phyloP scores from a whole-genome alignment of 2,888 invertebrate species.

The Drosophila paracracens region DNA sequence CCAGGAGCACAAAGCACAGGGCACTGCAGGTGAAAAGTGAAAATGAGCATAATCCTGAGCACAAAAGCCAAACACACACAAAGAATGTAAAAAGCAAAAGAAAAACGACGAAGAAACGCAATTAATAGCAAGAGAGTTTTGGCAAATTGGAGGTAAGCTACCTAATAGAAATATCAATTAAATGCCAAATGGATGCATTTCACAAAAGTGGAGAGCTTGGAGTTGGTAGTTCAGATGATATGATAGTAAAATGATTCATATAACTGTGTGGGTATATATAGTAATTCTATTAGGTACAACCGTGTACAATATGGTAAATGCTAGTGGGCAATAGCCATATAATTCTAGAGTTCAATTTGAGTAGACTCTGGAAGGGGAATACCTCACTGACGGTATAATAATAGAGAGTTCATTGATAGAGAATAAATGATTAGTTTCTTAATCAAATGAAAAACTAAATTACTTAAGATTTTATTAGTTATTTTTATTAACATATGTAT shows the following conservation, averaged over 20 bases:
- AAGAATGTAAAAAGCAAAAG: neutral
- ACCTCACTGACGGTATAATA: neutral
- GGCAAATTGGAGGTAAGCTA: constrained; percentile 18
- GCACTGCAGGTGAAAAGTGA: constrained; percentile 53
- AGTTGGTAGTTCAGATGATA: neutral
- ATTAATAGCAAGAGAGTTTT: constrained; percentile 16
- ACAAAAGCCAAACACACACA: constrained; percentile 27
- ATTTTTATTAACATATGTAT: neutral
- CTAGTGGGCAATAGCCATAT: neutral
- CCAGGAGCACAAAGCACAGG: neutral
- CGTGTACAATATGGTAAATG: neutral
- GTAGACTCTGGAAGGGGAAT: neutral
- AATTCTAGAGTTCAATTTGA: neutral
- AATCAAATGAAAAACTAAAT: neutral
- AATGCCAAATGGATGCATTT: constrained; percentile 38
- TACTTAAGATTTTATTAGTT: no score
- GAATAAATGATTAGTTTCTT: neutral
- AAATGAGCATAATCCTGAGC: constrained; percentile 39
- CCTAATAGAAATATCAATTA: constrained; percentile 52
- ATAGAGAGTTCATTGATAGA: neutral
- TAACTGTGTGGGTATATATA: no score
- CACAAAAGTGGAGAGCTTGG: neutral
- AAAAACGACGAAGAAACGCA: constrained; percentile 3
- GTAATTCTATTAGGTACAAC: no score
- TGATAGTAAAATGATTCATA: no score